Evolutionary conservation across 2,113 vertebrate species (phyloP).

Genomic region (Festucalex cinctus): DNA sequence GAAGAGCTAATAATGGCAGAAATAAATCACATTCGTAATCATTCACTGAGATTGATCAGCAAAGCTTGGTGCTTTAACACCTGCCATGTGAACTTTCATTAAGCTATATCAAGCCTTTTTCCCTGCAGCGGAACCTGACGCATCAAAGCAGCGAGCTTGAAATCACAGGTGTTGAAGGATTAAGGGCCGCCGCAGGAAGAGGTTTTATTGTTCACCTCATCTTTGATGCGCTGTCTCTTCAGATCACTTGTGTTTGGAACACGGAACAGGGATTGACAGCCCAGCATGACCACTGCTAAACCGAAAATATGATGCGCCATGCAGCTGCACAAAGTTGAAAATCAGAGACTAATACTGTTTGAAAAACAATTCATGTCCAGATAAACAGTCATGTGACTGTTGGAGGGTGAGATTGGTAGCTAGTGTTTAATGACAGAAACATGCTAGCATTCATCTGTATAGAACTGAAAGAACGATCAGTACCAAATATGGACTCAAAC

Average conservation of each 20-base stretch:
- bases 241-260: slow-evolving; percentile 51
- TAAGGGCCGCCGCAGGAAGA: slow-evolving; percentile 68
- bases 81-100: slow-evolving; percentile 31
- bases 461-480: too few species aligned
- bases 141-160: slow-evolving; percentile 70
- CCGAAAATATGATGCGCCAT: slow-evolving; percentile 20
- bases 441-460: too few species aligned
- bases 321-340: background rate
- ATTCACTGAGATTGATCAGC: slow-evolving; percentile 33
- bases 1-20: background rate
- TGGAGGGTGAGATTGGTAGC: background rate
- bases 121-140: slow-evolving; percentile 47
- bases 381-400: background rate
- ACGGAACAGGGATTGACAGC: slow-evolving; percentile 34
- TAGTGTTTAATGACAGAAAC: too few species aligned
- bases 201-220: slow-evolving; percentile 56
- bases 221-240: slow-evolving; percentile 71
- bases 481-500: too few species aligned
- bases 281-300: slow-evolving; percentile 16
- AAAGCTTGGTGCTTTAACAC: slow-evolving; percentile 15
- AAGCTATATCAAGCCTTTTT: slow-evolving; percentile 37
- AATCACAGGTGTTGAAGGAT: slow-evolving; percentile 74
- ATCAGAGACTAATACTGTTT: background rate
- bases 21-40: slow-evolving; percentile 2
- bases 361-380: background rate